phyloP scores from a whole-genome alignment of 2,113 vertebrate species.

The Pogonocichla stellata region DNA sequence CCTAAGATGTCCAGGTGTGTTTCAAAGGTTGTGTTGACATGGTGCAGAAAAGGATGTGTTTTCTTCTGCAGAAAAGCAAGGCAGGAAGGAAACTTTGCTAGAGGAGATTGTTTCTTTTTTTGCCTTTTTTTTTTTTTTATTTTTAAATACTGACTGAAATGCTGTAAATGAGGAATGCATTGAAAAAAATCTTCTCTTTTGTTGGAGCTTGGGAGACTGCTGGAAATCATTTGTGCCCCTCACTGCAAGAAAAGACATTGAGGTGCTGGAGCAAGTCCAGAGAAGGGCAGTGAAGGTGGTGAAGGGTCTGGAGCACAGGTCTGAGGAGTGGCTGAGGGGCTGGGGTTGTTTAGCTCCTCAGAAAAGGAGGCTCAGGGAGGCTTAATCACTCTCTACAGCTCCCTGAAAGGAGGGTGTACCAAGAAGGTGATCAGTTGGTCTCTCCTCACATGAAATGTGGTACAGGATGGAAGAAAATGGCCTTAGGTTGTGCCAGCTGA shows the following conservation, averaged over 20 bases:
- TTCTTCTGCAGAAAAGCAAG: not conserved
- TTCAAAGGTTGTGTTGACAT: not conserved
- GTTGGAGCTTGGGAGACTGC: not conserved
- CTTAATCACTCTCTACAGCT: not conserved
- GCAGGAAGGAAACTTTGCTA: not conserved
- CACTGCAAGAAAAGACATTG: not conserved
- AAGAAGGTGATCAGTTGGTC: not conserved
- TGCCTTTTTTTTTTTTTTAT: not conserved
- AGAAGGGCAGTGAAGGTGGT: not conserved
- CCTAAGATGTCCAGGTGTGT: not conserved
- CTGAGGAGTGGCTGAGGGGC: not conserved
- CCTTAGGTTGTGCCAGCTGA: not conserved
- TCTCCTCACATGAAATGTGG: not conserved
- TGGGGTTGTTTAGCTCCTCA: not conserved
- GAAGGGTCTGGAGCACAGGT: not conserved
- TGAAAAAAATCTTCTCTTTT: not conserved
- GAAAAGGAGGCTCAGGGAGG: not conserved
- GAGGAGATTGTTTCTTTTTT: not conserved
- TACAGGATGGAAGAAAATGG: not conserved
- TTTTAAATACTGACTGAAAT: not conserved
- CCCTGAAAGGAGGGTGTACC: not conserved
- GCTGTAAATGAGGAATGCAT: not conserved
- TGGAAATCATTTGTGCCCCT: not conserved
- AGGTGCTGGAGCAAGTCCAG: accelerated
- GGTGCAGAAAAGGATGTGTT: not conserved